Evolutionary conservation across 2,113 vertebrate genomes (phyloP), one percentile per base, ranked within the genome.

Genomic region (Emydura subglobosa): DNA sequence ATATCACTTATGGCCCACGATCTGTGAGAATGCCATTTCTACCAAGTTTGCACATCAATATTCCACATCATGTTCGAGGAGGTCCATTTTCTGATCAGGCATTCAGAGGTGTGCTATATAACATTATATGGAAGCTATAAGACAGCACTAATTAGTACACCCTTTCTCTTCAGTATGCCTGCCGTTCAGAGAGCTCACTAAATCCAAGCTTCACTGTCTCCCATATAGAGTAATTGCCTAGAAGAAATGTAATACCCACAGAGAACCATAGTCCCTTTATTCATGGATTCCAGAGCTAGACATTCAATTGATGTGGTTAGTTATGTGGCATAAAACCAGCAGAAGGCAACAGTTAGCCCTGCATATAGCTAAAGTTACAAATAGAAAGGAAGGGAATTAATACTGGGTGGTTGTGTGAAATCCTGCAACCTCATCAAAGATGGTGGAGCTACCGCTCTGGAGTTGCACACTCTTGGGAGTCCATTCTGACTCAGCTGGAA

Each of bases 381-480:
- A 72, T 72, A 72, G 31, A 39, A 72, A 21, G 65, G 65, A 72
- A 72, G 19, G 34, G 16, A 72, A 39, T n/a, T 39, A 72, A 19
- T 72, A 21, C 9, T 39, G 65, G n/a, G 17, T 72, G 34, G 17
- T n/a, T 72, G n/a, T 39, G n/a, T 39, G 34, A 72, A 72, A 72
- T 57, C 24, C 87, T 93, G n/a, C 34, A 79, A 31, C n/a, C 76
- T 82, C 82, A 51, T 55, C 82, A n/a, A 82, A n/a, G 4, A 0
- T 27, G 49, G 27, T 88, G 53, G 89, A n/a, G 55, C 84, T 89
- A 90, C 55, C 49, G 3, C 10, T 88, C 74, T 55, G 44, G 44
- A 80, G 55, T 13, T 31, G 12, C 0, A 1, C 22, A 82, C 3
- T 34, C 31, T 55, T n/a, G 47, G 0, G 0, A 53, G n/a, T 78